These are phyloP conservation scores for Parnassius smintheus DNA, from an alignment of 2,888 invertebrate species.

Conservation along the genomic window DNA sequence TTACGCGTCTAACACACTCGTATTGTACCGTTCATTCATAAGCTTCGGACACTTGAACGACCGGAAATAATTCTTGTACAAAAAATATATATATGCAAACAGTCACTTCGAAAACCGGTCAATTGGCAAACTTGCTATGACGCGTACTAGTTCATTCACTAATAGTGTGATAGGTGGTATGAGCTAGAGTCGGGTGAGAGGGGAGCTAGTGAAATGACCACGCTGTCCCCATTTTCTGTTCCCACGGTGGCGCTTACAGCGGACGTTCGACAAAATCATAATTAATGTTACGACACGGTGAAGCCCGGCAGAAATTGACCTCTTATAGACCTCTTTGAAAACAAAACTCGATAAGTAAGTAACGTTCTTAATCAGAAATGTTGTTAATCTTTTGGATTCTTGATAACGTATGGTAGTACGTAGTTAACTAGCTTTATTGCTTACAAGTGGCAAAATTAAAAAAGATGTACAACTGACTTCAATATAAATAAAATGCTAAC, in stretches of 20 bases:
- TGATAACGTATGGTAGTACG: slow-evolving; percentile 7
- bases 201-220: slow-evolving; percentile 38
- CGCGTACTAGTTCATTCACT: slow-evolving; percentile 33
- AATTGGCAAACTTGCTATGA: slow-evolving; percentile 14
- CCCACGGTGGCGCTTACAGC: slow-evolving; percentile 75
- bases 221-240: slow-evolving; percentile 52
- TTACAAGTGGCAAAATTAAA: too few relatives aligned
- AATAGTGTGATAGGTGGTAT: slow-evolving; percentile 30
- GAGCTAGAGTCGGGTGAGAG: slow-evolving; percentile 18
- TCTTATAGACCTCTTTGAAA: slow-evolving; percentile 24
- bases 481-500: too few relatives aligned
- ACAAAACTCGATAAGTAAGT: slow-evolving; percentile 14
- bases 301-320: slow-evolving; percentile 52
- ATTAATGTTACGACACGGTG: slow-evolving; percentile 57
- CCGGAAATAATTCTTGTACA: slow-evolving; percentile 20
- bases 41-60: slow-evolving; percentile 11
- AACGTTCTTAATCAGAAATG: slow-evolving; percentile 3
- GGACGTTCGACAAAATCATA: slow-evolving; percentile 54
- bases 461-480: too few relatives aligned
- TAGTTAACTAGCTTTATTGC: too few relatives aligned
- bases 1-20: neutral
- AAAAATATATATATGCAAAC: slow-evolving; percentile 4
- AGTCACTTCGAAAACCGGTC: slow-evolving; percentile 20
- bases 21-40: slow-evolving; percentile 21
- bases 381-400: slow-evolving; percentile 2